Percentiles rank a stretch among this genome's conserved stretches.
Conservation (phyloP, 1,140 invertebrate genomes). For the Drosophila tsacasi region DNA sequence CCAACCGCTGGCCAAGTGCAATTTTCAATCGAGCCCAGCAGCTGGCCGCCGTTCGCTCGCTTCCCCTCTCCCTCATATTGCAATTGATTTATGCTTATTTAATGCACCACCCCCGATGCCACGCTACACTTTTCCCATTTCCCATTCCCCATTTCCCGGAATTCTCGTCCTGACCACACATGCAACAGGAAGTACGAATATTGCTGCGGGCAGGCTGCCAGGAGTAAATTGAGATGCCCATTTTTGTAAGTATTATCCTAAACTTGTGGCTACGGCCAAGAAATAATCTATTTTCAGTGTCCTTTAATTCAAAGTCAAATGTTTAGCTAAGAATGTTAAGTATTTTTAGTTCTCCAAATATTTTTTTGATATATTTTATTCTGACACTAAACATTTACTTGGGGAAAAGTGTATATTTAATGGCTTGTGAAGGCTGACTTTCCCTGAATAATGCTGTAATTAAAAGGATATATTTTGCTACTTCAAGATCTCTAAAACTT, state of each 20-base stretch:
- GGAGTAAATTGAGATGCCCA: conserved; percentile 16
- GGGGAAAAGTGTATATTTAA: no score
- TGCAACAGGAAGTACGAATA: conserved; percentile 38
- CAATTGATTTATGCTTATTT: conserved; percentile 67
- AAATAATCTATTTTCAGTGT: neutral
- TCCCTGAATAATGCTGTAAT: no score
- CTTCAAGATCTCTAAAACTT: neutral
- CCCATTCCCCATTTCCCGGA: neutral
- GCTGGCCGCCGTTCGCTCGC: neutral
- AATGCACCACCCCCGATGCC: conserved; percentile 26
- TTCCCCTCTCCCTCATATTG: conserved; percentile 1
- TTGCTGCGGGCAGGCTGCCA: conserved; percentile 42
- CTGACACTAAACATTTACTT: no score
- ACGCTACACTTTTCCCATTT: conserved; percentile 8
- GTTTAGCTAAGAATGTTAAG: no score
- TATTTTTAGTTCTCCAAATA: neutral
- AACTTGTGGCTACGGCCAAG: neutral
- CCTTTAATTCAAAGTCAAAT: neutral
- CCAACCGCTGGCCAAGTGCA: conserved; percentile 25
- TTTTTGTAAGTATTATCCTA: neutral
- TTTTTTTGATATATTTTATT: neutral
- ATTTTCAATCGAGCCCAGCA: conserved; percentile 25
- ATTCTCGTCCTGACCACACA: conserved; percentile 19
- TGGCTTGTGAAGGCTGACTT: no score
- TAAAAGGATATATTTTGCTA: neutral